Base-by-base conservation (phyloP, 2,888 invertebrate genomes). In the Lepidochrysops patricia region DNA sequence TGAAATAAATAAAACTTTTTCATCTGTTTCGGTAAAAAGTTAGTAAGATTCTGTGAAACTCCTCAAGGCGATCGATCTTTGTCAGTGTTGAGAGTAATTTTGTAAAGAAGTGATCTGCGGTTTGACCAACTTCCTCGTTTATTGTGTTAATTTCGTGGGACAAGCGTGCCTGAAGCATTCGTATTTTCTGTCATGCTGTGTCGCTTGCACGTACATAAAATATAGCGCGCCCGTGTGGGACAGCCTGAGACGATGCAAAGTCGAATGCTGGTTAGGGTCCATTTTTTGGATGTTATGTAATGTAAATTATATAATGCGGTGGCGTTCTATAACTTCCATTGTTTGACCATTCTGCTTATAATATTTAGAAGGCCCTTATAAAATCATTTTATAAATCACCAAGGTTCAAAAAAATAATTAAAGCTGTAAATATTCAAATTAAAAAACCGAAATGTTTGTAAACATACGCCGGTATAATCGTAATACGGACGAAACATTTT, bases 41-140 rank as follows among this genome's bases (percentile, higher is more conserved):
- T 43, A 9, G 27, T 37, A 7, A 57, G 19, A 15, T 43, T 19
- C 27, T 7, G 7, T 3, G 57, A 61, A 60, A 60, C 19, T 12
- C 12, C 25, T 43, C 1, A 15, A 19, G 15, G 26, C 26, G 15
- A 57, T 57, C 43, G 52, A 52, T 58, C 34, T 27, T 57, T 50
- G 64, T 60, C 58, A 59, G 61, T 61, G 62, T 58, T 58, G 56
- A 60, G 60, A 48, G 69, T 71, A 75, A 77, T 82, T 79, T 74
- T 72, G 71, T 67, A 69, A 62, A 63, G 76, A 77, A 78, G 75
- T 73, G 73, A 75, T 74, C 67, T 64, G 19, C 19, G 19, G 19
- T 23, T 43, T 9, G 19, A 19, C 19, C 19, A 43, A 43, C 43
- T 43, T 43, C 19, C 9, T 43, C 43, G 12, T 43, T 43, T 19